These are phyloP conservation scores for Odontothrips loti DNA, from an alignment of 2,888 invertebrate species.

Conservation along the genomic window DNA sequence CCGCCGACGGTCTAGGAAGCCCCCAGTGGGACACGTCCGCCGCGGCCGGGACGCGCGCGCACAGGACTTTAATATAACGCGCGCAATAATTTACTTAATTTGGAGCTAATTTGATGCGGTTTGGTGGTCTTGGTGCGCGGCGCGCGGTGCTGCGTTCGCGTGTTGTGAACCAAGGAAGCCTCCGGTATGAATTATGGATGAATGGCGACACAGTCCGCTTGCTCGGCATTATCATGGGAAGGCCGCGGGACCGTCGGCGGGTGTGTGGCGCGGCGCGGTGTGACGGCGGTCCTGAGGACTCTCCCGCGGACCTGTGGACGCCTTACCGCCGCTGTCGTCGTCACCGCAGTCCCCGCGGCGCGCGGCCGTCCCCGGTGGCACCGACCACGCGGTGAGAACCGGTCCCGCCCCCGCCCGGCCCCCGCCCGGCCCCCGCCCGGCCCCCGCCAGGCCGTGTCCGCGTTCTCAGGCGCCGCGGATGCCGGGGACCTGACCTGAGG, in stretches of 20 bases:
- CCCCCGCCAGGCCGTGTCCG: no score
- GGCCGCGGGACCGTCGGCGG: background rate
- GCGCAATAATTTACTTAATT: conserved; percentile 23
- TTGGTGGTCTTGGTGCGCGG: background rate
- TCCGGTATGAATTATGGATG: conserved; percentile 25
- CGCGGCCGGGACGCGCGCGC: background rate
- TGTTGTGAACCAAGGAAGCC: conserved; percentile 1
- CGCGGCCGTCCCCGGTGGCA: no score
- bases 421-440: no score
- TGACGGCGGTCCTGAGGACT: background rate
- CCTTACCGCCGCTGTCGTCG: no score
- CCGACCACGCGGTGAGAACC: no score
- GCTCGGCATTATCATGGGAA: conserved; percentile 26
- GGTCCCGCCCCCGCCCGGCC: no score
- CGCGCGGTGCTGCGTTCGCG: background rate
- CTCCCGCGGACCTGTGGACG: no score
- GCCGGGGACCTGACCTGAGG: no score
- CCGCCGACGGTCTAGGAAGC: no score
- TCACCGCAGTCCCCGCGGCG: no score
- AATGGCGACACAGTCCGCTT: conserved; percentile 24
- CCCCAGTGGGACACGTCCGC: background rate
- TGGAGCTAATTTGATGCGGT: conserved; percentile 26
- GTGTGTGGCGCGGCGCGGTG: background rate
- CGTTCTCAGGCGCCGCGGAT: no score
- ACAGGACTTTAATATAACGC: background rate